A percentile compares a stretch with the other conserved stretches of the same genome.
Evolutionary conservation across 1,140 invertebrate genomes (phyloP).

Genomic region (Adelges cooleyi): DNA sequence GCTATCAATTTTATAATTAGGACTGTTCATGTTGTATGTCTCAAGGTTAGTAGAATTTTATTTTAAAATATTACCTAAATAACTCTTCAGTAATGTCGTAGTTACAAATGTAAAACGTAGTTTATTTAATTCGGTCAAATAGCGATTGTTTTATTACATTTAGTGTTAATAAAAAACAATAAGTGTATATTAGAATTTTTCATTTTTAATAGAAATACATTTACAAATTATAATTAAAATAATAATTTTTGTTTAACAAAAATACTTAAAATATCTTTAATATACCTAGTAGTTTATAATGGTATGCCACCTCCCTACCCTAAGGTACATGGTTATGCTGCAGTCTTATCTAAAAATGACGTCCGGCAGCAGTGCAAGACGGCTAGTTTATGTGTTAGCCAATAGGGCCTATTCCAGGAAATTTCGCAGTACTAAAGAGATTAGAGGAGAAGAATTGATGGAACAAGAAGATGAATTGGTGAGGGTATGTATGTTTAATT

Average conservation of each 20-base stretch:
- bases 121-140: not conserved
- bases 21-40: not conserved
- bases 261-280: no score
- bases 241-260: no score
- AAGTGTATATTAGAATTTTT: no score
- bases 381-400: conserved; percentile 16
- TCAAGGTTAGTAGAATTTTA: conserved; percentile 18
- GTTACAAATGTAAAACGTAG: conserved; percentile 12
- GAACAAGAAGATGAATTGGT: conserved; percentile 20
- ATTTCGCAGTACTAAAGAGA: not conserved
- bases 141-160: no score
- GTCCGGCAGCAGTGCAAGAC: not conserved
- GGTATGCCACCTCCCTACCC: conserved; percentile 15
- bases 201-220: no score
- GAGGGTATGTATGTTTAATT: not conserved
- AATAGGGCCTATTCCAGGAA: conserved; percentile 19
- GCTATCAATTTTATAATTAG: not conserved
- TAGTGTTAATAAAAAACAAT: no score
- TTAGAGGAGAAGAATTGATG: conserved; percentile 19
- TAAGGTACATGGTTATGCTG: conserved; percentile 20
- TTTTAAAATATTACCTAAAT: no score
- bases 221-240: no score
- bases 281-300: not conserved
- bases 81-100: not conserved
- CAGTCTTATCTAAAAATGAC: conserved; percentile 22